Evolutionary conservation across 2,113 vertebrate species (phyloP).

Genomic region (Lethenteron reissneri): DNA sequence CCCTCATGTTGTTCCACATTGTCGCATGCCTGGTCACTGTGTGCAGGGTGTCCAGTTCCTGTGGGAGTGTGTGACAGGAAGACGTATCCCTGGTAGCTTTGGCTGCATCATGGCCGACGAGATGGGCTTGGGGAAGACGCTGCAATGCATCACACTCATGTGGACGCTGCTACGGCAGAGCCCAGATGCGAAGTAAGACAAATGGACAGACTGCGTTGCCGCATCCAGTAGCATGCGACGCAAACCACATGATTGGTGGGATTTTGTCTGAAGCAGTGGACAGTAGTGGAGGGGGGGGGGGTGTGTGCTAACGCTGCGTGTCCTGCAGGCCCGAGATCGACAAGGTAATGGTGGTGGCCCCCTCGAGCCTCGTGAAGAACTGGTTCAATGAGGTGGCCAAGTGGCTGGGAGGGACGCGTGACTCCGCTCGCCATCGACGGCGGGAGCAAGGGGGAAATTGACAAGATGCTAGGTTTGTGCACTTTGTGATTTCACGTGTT

Average conservation of each 20-base stretch:
- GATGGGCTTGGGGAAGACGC: conserved; percentile 89
- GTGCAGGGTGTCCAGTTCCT: conserved; percentile 76
- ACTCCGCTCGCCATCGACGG: conserved; percentile 74
- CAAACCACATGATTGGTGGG: too few relatives aligned
- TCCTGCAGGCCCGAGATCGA: conserved; percentile 51
- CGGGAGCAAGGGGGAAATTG: conserved; percentile 69
- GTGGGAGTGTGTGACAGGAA: conserved; percentile 81
- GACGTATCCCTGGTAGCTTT: conserved; percentile 43
- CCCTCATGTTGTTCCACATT: too few relatives aligned
- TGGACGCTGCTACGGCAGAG: conserved; percentile 86
- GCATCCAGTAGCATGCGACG: too few relatives aligned
- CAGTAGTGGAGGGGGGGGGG: too few relatives aligned
- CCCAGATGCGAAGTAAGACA: conserved; percentile 25
- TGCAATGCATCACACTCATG: conserved; percentile 74
- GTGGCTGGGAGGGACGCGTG: conserved; percentile 67
- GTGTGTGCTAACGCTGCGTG: too few relatives aligned
- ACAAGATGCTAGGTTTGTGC: conserved; percentile 45
- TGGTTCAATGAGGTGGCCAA: conserved; percentile 90
- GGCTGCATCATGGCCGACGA: conserved; percentile 98
- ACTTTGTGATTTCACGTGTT: background rate
- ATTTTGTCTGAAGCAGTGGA: too few relatives aligned
- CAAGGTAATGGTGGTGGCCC: conserved; percentile 73
- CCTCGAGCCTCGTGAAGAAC: conserved; percentile 84
- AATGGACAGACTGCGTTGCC: too few relatives aligned
- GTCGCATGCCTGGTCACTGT: too few relatives aligned